phyloP scores from a whole-genome alignment of 2,888 invertebrate genomes.

The Plusia festucae region DNA sequence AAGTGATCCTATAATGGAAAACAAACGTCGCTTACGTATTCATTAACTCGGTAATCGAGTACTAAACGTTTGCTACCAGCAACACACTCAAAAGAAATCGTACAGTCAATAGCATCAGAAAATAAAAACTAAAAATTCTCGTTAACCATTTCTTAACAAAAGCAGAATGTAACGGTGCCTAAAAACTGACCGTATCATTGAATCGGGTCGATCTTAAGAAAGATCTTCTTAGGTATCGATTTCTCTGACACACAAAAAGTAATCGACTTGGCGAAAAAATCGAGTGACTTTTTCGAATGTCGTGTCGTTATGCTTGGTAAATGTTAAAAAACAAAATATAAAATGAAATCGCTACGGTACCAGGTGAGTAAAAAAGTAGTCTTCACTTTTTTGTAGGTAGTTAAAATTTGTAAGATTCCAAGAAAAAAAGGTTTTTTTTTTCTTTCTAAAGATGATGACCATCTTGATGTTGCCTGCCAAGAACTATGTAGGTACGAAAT shows the following conservation, averaged over 20 bases:
- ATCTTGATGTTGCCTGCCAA: too few relatives aligned
- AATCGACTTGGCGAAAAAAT: constrained; percentile 64
- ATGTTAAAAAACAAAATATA: constrained; percentile 53
- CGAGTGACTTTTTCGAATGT: constrained; percentile 42
- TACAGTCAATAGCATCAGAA: constrained; percentile 23
- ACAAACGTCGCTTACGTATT: constrained; percentile 16
- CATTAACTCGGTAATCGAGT: constrained; percentile 36
- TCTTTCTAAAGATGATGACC: not conserved
- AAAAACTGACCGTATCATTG: constrained; percentile 65
- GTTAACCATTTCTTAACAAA: constrained; percentile 48
- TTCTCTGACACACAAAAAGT: constrained; percentile 72
- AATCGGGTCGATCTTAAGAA: constrained; percentile 60
- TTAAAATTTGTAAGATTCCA: too few relatives aligned
- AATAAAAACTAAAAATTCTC: constrained; percentile 37
- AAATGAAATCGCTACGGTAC: constrained; percentile 56
- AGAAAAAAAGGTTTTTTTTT: too few relatives aligned
- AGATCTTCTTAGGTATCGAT: constrained; percentile 66
- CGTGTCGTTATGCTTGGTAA: constrained; percentile 48
- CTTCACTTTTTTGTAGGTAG: constrained; percentile 23
- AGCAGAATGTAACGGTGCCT: constrained; percentile 54
- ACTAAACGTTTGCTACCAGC: constrained; percentile 29
- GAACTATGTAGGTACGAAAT: too few relatives aligned
- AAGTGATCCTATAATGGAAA: constrained; percentile 22
- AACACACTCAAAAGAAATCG: constrained; percentile 46
- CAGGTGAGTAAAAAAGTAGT: constrained; percentile 21